Conservation (phyloP, 2,888 invertebrate species). For the Toxonevra muliebris region DNA sequence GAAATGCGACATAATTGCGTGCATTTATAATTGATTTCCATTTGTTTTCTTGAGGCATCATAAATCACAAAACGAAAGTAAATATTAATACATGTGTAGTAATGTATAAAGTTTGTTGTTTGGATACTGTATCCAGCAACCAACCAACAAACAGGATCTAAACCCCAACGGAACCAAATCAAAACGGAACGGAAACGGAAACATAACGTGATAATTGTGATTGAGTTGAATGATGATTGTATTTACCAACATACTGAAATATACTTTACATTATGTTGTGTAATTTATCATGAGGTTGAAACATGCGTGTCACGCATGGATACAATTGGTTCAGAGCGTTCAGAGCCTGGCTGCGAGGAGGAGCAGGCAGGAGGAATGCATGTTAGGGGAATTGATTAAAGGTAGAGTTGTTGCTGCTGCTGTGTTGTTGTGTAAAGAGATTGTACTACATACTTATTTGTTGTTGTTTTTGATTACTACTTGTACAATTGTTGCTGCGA, state of each 20-base stretch:
- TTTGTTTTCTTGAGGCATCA: not conserved
- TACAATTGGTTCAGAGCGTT: not conserved
- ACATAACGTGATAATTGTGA: not conserved
- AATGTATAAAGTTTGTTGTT: no score
- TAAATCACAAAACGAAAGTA: not conserved
- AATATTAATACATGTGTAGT: no score
- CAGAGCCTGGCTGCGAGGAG: not conserved
- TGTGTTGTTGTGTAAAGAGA: no score
- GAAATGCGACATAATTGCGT: not conserved
- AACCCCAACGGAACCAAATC: not conserved
- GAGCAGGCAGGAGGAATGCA: no score
- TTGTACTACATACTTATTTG: no score
- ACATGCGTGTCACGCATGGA: no score
- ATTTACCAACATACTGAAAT: constrained; percentile 1
- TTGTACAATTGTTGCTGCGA: no score
- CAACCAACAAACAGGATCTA: no score
- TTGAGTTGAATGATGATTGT: not conserved
- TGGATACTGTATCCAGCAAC: no score
- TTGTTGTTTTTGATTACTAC: no score
- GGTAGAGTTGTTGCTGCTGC: no score
- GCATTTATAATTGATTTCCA: constrained; percentile 2
- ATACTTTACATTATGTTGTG: not conserved
- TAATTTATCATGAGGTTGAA: not conserved
- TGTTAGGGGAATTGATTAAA: no score
- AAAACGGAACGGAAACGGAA: not conserved